Base-by-base conservation (phyloP, 1,140 invertebrate genomes). In the Lamellibrachia luymesi region DNA sequence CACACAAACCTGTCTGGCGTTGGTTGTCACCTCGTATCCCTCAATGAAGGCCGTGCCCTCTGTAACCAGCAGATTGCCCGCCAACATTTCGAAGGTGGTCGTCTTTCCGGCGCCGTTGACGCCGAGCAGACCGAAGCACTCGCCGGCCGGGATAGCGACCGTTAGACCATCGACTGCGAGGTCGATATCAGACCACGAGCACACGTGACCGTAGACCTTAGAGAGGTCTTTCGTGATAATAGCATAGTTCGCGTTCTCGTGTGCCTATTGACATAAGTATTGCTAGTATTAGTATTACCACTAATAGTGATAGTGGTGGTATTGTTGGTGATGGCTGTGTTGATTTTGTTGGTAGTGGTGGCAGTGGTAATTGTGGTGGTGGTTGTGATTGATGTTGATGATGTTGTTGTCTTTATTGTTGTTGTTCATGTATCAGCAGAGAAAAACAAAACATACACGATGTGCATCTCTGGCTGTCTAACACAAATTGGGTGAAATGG, bases 71-170 rank as follows among this genome's bases (percentile, higher is more conserved):
- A 94, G 90, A 22, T 95, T 95, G n/a, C 95, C 95, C 38, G 95
- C 96, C 91, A 96, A 92, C 95, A 80, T 80, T 22, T 80, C 64
- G 64, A 10, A 80, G 64, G 64, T 4, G 64, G 64, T 80, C 64
- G 64, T 80, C 64, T 80, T 80, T 10, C 64, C 64, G 64, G 64
- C 64, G 64, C 64, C 64, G 64, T 80, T 80, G 64, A 80, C 64
- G 64, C 64, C 64, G 64, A 80, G 17, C 13, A 80, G 64, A 17
- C 64, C 64, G 6, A 96, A 96, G 92, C 94, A 95, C 94, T 80
- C 64, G 64, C 64, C 64, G 64, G 96, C 97, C 8, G 96, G 96
- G 52, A 96, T 96, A 38, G 96, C 96, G 94, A 96, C 96, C 38
- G 96, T 96, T 50, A 96, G 96, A 49, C 96, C 96, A 93, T 96